phyloP scores from a whole-genome alignment of 2,113 vertebrate genomes.

The Chaetops frenatus region DNA sequence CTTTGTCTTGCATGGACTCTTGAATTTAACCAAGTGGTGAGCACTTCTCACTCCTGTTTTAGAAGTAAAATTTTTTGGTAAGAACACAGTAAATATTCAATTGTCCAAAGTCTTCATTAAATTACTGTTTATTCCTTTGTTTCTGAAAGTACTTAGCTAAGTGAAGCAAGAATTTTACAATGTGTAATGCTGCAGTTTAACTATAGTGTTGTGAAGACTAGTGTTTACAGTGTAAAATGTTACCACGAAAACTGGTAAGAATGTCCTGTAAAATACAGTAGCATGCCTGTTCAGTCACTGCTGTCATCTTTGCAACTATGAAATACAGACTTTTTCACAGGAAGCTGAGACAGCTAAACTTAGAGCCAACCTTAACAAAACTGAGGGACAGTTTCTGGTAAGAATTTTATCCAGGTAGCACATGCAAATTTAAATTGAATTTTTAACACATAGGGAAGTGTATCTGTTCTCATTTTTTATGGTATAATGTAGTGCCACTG shows the following conservation, averaged over 20 bases:
- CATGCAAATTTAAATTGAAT: background rate
- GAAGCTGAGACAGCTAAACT: background rate
- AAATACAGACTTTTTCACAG: background rate
- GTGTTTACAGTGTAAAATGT: conserved; percentile 23
- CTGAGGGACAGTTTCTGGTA: background rate
- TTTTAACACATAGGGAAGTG: background rate
- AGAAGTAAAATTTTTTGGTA: background rate
- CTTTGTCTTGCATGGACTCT: background rate
- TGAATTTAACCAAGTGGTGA: background rate
- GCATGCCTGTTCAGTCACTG: conserved; percentile 30
- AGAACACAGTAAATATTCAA: background rate
- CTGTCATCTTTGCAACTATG: background rate
- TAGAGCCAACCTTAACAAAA: background rate
- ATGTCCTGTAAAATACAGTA: background rate
- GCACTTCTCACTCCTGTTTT: background rate
- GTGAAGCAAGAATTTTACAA: background rate
- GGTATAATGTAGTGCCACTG: background rate
- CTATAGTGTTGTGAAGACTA: conserved; percentile 34
- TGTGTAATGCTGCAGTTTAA: conserved; percentile 27
- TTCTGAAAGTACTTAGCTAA: conserved; percentile 23
- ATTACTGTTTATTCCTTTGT: background rate
- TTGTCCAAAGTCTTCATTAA: background rate
- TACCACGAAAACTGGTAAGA: background rate
- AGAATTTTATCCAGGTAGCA: background rate
- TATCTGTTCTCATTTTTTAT: background rate